A percentile compares a stretch with the other conserved stretches of the same genome.
These are phyloP conservation scores for Parochlus steinenii DNA, from an alignment of 2,888 invertebrate species.

Conservation along the genomic window DNA sequence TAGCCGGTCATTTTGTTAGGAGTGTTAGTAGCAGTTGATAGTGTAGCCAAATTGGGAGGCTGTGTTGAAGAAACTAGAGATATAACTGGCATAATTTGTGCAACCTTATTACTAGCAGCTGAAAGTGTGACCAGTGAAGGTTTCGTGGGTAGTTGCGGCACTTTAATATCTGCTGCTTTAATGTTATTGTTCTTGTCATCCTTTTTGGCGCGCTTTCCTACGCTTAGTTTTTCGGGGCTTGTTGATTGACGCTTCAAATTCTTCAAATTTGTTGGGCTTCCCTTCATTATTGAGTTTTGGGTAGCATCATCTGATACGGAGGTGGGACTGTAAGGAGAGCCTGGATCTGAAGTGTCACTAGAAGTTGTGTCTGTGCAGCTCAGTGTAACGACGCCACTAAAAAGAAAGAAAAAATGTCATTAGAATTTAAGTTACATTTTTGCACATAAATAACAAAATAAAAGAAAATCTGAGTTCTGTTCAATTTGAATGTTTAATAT, in stretches of 20 bases:
- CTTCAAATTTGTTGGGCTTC: slow-evolving; percentile 17
- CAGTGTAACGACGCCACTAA: slow-evolving; percentile 66
- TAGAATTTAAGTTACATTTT: not conserved
- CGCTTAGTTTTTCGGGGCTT: slow-evolving; percentile 9
- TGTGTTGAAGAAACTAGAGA: too few relatives aligned
- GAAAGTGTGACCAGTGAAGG: slow-evolving; percentile 35
- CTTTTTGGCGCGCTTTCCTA: slow-evolving; percentile 18
- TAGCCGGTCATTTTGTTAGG: slow-evolving; percentile 11
- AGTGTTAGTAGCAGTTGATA: not conserved
- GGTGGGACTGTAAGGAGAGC: slow-evolving; percentile 62
- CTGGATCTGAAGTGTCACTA: slow-evolving; percentile 76
- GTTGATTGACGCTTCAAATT: slow-evolving; percentile 6
- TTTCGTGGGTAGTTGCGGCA: slow-evolving; percentile 29
- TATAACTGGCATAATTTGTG: too few relatives aligned
- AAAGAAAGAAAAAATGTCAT: not conserved
- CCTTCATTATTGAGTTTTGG: slow-evolving; percentile 23
- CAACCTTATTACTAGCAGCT: too few relatives aligned
- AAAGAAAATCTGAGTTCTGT: not conserved
- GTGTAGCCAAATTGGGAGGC: slow-evolving; percentile 2
- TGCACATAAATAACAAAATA: too few relatives aligned
- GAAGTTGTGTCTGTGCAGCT: slow-evolving; percentile 56
- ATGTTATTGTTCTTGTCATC: slow-evolving; percentile 19
- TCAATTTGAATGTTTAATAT: not conserved
- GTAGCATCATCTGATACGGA: slow-evolving; percentile 26
- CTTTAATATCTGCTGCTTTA: slow-evolving; percentile 8